phyloP scores from a whole-genome alignment of 1,140 invertebrate species.

The Drosophila elegans region DNA sequence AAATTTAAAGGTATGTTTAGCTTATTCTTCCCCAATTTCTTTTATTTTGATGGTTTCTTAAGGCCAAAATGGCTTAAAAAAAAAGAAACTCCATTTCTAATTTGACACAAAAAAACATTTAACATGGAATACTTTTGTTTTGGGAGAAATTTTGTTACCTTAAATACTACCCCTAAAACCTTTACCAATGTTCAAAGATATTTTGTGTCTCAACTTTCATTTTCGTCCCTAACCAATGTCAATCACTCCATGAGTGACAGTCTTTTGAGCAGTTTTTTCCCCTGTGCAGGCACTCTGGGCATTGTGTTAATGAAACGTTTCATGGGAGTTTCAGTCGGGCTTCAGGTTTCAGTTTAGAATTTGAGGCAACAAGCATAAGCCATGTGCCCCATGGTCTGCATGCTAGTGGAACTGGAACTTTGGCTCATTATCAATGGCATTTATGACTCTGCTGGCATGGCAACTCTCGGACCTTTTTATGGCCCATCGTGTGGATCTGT shows the following conservation, averaged over 20 bases:
- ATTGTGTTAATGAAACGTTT: slow-evolving; percentile 57
- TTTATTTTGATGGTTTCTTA: too few relatives aligned
- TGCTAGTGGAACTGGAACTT: not conserved
- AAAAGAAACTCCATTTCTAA: too few relatives aligned
- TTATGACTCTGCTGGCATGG: slow-evolving; percentile 46
- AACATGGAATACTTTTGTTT: too few relatives aligned
- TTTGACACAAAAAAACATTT: too few relatives aligned
- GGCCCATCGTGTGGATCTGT: slow-evolving; percentile 10
- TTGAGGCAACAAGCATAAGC: slow-evolving; percentile 39
- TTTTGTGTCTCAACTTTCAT: too few relatives aligned
- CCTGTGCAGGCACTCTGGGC: slow-evolving; percentile 21
- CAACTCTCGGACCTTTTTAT: slow-evolving; percentile 27
- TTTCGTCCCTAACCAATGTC: not conserved
- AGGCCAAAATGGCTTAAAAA: too few relatives aligned
- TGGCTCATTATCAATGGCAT: slow-evolving; percentile 55
- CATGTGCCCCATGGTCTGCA: slow-evolving; percentile 18
- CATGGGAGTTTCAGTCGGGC: slow-evolving; percentile 18
- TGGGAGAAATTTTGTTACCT: too few relatives aligned
- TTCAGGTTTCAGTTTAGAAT: slow-evolving; percentile 35
- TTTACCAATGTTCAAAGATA: too few relatives aligned
- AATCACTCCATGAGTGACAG: not conserved
- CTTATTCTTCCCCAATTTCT: too few relatives aligned
- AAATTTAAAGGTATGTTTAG: too few relatives aligned
- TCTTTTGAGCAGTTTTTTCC: slow-evolving; percentile 2
- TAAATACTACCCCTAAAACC: too few relatives aligned